phyloP scores from a whole-genome alignment of 1,140 invertebrate genomes.

The Camponotus vicinus region DNA sequence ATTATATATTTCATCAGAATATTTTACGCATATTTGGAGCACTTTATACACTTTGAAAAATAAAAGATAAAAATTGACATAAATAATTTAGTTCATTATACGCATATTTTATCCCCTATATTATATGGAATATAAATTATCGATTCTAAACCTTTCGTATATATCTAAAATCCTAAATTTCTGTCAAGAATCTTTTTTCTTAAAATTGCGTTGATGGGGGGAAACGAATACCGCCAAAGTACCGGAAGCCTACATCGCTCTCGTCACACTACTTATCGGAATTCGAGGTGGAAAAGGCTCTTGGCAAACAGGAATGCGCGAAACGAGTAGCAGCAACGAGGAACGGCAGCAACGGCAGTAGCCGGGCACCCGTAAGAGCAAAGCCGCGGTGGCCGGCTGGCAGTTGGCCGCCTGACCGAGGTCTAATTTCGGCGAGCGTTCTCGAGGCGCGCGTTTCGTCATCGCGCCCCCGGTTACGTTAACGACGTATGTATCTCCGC shows the following conservation, averaged over 20 bases:
- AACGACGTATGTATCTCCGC: conserved; percentile 55
- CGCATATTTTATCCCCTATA: too few relatives aligned
- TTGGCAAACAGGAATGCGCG: conserved; percentile 14
- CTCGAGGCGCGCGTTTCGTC: conserved; percentile 63
- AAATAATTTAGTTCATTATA: too few relatives aligned
- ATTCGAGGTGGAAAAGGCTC: background rate
- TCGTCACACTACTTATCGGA: background rate
- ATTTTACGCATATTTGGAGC: too few relatives aligned
- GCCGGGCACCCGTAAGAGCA: conserved; percentile 35
- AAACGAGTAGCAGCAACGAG: conserved; percentile 28
- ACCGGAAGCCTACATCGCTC: background rate
- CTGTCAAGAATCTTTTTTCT: background rate
- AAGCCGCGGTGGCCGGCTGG: conserved; percentile 28
- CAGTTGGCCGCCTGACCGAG: conserved; percentile 37
- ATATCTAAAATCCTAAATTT: background rate
- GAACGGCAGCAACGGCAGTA: background rate
- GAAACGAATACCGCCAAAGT: background rate
- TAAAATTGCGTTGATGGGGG: background rate
- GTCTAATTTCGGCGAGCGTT: conserved; percentile 68
- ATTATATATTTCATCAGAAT: too few relatives aligned
- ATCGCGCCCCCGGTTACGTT: conserved; percentile 65
- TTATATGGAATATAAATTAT: too few relatives aligned
- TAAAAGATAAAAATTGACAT: too few relatives aligned
- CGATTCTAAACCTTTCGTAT: too few relatives aligned
- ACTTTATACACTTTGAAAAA: too few relatives aligned